Conservation (phyloP, 2,888 invertebrate genomes). For the Lasius fuliginosus region DNA sequence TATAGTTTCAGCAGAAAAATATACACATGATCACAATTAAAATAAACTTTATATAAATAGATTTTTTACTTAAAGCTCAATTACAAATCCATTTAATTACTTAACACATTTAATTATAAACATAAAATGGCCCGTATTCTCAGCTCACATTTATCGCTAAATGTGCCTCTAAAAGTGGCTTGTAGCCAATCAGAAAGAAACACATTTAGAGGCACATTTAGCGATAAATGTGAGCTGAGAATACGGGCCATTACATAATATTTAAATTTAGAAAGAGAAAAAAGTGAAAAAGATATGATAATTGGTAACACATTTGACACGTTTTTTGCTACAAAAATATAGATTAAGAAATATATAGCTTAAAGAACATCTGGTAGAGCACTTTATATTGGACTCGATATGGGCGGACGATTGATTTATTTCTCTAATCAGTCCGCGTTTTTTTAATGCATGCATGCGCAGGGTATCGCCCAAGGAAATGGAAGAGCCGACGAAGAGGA, state of each 20-base stretch:
- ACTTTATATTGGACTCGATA: not conserved
- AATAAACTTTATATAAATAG: not conserved
- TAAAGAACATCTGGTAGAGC: not conserved
- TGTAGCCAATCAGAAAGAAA: no score
- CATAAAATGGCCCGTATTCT: not conserved
- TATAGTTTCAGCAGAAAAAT: slow-evolving; percentile 18
- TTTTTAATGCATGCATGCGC: slow-evolving; percentile 66
- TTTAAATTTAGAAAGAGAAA: not conserved
- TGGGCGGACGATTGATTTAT: slow-evolving; percentile 44
- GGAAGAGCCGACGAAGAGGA: slow-evolving; percentile 79
- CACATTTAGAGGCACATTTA: no score
- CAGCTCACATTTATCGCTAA: no score
- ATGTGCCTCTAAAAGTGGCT: no score
- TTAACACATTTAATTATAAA: not conserved
- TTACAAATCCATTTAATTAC: not conserved
- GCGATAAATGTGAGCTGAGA: no score
- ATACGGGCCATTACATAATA: not conserved
- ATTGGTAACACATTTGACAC: not conserved
- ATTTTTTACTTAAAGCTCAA: not conserved
- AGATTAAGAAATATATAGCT: not conserved
- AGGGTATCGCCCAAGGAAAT: slow-evolving; percentile 87
- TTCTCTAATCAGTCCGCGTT: slow-evolving; percentile 57
- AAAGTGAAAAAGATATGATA: not conserved
- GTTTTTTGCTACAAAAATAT: not conserved
- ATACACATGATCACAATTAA: not conserved